A percentile compares a stretch with the other conserved stretches of the same genome.
Evolutionary conservation across 2,888 invertebrate species (phyloP).

Genomic region (Ypsolopha scabrella): DNA sequence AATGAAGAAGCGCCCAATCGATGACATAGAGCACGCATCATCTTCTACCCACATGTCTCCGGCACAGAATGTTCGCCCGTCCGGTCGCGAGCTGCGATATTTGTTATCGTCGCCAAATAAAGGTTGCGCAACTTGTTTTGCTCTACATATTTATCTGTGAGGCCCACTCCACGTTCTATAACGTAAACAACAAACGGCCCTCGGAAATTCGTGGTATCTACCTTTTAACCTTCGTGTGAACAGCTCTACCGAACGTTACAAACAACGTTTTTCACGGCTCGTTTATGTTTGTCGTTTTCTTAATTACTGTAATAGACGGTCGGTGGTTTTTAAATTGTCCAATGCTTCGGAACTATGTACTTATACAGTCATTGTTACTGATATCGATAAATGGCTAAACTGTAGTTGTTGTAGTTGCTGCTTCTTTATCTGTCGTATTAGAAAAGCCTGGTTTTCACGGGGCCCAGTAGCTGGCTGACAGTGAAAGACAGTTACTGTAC

Average conservation of each 20-base stretch:
- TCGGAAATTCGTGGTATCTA: background rate
- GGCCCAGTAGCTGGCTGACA: too few species aligned
- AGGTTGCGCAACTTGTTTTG: conserved; percentile 20
- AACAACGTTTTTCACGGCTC: background rate
- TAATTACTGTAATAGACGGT: background rate
- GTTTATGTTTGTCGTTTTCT: background rate
- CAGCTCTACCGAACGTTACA: background rate
- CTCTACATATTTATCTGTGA: conserved; percentile 11
- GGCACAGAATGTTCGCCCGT: too few species aligned
- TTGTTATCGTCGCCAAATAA: background rate
- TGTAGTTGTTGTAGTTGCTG: too few species aligned
- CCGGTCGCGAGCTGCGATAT: background rate
- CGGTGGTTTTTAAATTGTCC: background rate
- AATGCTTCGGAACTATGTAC: too few species aligned
- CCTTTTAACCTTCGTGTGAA: conserved; percentile 1
- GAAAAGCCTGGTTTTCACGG: too few species aligned
- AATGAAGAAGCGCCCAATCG: too few species aligned
- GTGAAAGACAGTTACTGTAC: too few species aligned
- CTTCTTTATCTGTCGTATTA: too few species aligned
- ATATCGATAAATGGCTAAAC: too few species aligned
- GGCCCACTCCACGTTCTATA: conserved; percentile 11
- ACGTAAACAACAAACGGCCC: conserved; percentile 4
- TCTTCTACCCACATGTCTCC: too few species aligned
- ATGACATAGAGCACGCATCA: too few species aligned
- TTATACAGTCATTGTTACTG: too few species aligned